Evolutionary conservation across 2,113 vertebrate genomes (phyloP), one percentile per base, ranked within the genome.

Genomic region (Syngnathoides biaculeatus): DNA sequence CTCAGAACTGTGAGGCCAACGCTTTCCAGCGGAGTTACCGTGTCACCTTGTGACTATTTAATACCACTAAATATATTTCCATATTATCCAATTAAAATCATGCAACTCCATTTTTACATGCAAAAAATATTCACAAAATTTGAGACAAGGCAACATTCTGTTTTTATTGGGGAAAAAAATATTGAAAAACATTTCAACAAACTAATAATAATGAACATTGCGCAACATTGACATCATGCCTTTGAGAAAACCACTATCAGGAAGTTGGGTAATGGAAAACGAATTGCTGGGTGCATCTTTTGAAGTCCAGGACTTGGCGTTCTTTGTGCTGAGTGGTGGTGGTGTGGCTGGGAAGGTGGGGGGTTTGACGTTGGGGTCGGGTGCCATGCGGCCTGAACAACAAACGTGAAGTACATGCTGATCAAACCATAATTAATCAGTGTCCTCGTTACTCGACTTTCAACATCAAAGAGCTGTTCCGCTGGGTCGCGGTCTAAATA

Each of bases 401-500:
- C 73, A 80, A 82, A 86, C 72, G 71, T 0, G 9, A n/a, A 64
- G 65, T 67, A 63, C 42, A 45, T 65, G 66, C 72, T 71, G 81
- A 79, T 84, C 83, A 80, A 71, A 72, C 57, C 59, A 67, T 84
- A 78, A 84, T 85, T 73, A 81, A 67, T 52, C 57, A 9, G 60
- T 26, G 40, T 82, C 65, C 77, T 80, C 68, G 78, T 86, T 83
- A 82, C 72, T 64, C 22, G 66, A 81, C 73, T 84, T 63, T 70
- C 42, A 63, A 70, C 82, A 80, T 86, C 79, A 87, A 79, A 84
- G 75, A 50, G 48, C 24, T 69, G n/a, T 70, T 79, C 76, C 71
- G 73, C 79, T 71, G 78, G 7, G 66, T 38, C 71, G 69, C 71
- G 26, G 26, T 70, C 75, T 74, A 53, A 68, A 73, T 82, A 69